Conservation (phyloP, 2,797 vertebrate genomes). For the Knipowitschia caucasica region DNA sequence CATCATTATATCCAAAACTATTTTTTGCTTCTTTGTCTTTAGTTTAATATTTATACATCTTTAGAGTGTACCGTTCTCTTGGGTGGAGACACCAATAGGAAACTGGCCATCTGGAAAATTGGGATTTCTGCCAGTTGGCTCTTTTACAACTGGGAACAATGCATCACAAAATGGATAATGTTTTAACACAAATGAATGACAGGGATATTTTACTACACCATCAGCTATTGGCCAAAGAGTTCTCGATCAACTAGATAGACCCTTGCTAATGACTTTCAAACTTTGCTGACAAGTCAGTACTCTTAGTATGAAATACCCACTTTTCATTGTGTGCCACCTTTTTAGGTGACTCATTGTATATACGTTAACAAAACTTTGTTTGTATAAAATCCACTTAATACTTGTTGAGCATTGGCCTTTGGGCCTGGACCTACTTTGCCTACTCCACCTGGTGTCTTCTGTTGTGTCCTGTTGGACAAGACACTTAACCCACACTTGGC, state of each 20-base stretch:
- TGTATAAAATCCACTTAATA: too few species aligned
- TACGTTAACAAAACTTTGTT: too few species aligned
- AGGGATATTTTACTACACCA: background rate
- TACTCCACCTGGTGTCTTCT: too few species aligned
- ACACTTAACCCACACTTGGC: too few species aligned
- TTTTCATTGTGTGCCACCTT: background rate
- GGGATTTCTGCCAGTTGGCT: slow-evolving; percentile 11
- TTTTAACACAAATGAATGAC: slow-evolving; percentile 8
- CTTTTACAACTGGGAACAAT: slow-evolving; percentile 9
- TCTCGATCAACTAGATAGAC: background rate
- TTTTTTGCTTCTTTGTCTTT: background rate
- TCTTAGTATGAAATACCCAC: background rate
- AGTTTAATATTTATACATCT: slow-evolving; percentile 11
- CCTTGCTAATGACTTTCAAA: background rate
- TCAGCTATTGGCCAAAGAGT: background rate
- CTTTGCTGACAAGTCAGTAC: background rate
- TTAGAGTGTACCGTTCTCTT: slow-evolving; percentile 5
- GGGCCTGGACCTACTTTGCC: too few species aligned
- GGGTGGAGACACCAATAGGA: slow-evolving; percentile 2
- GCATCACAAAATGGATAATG: slow-evolving; percentile 13
- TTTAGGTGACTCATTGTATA: too few species aligned
- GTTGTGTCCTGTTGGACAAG: too few species aligned
- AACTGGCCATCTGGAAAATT: slow-evolving; percentile 11
- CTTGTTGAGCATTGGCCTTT: too few species aligned
- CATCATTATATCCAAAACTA: too few species aligned